Base-by-base conservation (phyloP, 2,888 invertebrate species). In the Oegoconia quadripuncta region DNA sequence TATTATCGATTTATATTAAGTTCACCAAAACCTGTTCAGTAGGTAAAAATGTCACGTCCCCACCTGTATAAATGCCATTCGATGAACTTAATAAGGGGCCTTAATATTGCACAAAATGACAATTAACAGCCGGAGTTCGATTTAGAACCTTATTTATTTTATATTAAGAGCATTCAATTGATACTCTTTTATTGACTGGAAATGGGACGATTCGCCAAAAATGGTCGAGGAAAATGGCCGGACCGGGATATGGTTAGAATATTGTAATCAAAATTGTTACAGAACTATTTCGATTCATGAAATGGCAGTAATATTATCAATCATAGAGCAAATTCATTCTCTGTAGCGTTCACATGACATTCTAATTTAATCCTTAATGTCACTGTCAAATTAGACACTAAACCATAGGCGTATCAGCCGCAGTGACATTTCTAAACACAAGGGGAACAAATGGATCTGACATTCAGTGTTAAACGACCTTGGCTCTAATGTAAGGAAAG, bases 341-440 rank as follows among this genome's bases (percentile, higher is more conserved):
- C 66, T 62, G 67, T 63, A 60, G 49, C 61, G 59, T 60, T 54
- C 59, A 61, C 68, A 63, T 74, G 76, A 72, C 74, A 75, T 78
- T 76, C 64, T 78, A 74, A 82, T 83, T 82, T 82, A 83, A 83
- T 81, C 75, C 76, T 69, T 72, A 76, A 74, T 74, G 74, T 83
- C 82, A 80, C 71, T 83, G 80, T 82, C 82, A 82, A 80, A 81
- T 82, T 74, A 78, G 74, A 75, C 72, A 80, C 73, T 79, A 78
- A 76, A 76, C 74, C 76, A 81, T 84, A 80, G 74, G 76, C 77
- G 61, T 73, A 77, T 81, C 77, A 76, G 64, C 62, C 71, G 55
- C 75, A 77, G 70, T 84, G 86, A 83, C 86, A 82, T 87, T 86
- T 83, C 82, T 68, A 76, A 84, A 76, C 74, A 78, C 59, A 71